Percentiles rank a stretch among this genome's conserved stretches.
Conservation (phyloP, 1,140 invertebrate genomes). For the Zaprionus capensis region DNA sequence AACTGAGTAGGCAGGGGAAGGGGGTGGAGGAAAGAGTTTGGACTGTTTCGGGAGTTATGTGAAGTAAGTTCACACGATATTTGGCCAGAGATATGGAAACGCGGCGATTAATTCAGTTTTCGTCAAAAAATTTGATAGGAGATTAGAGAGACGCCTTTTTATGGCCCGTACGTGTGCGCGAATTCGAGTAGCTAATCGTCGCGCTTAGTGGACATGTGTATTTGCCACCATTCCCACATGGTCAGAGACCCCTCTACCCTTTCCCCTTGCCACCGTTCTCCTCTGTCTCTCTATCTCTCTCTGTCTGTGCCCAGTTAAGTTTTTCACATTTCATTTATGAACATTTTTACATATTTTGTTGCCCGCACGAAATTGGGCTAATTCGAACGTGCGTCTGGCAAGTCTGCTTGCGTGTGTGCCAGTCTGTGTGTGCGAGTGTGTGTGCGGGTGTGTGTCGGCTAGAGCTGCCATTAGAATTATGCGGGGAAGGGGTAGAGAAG, state of each 20-base stretch:
- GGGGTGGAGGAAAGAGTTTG: background rate
- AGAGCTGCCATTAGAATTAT: conserved; percentile 69
- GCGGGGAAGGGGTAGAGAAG: conserved; percentile 18
- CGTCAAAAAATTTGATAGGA: conserved; percentile 66
- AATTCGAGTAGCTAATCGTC: conserved; percentile 80
- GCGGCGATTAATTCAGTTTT: background rate
- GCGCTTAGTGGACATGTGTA: conserved; percentile 45
- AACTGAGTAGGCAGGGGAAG: background rate
- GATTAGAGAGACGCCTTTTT: conserved; percentile 69
- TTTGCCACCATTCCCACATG: conserved; percentile 54
- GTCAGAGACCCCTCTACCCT: conserved; percentile 15
- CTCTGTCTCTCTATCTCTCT: background rate
- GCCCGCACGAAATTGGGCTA: conserved; percentile 80
- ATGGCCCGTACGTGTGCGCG: conserved; percentile 73
- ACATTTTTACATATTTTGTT: conserved; percentile 73
- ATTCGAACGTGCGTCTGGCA: conserved; percentile 79
- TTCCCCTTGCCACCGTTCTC: conserved; percentile 25
- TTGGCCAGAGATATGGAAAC: conserved; percentile 56
- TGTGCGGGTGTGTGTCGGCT: conserved; percentile 19
- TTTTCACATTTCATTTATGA: conserved; percentile 80
- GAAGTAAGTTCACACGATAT: conserved; percentile 71
- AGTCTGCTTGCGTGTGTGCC: conserved; percentile 33
- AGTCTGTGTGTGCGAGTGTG: conserved; percentile 3
- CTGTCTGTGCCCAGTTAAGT: conserved; percentile 16
- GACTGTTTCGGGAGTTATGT: conserved; percentile 6